Conservation (phyloP, 2,888 invertebrate genomes). For the Isotomurus palustris region DNA sequence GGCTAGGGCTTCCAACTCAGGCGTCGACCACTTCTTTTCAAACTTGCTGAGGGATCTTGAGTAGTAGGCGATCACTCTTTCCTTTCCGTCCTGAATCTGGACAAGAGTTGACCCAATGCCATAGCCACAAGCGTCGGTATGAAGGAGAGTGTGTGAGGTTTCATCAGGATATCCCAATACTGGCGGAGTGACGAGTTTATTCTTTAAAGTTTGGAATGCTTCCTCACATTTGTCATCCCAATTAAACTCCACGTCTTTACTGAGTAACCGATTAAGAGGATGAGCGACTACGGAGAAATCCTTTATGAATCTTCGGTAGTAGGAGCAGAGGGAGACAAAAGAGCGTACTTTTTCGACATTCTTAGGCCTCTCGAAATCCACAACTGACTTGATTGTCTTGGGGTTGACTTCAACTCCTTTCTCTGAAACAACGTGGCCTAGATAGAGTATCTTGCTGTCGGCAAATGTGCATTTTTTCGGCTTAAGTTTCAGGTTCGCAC, state of each 20-base stretch:
- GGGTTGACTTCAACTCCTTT: slow-evolving; percentile 31
- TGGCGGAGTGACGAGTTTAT: slow-evolving; percentile 4
- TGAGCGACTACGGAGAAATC: slow-evolving; percentile 35
- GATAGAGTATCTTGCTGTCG: slow-evolving; percentile 42
- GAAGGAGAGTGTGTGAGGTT: not conserved
- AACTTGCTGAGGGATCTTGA: slow-evolving; percentile 42
- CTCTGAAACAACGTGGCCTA: slow-evolving; percentile 48
- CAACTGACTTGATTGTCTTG: slow-evolving; percentile 25
- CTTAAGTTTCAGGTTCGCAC: slow-evolving; percentile 44
- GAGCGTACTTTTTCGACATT: slow-evolving; percentile 18
- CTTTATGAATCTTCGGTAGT: slow-evolving; percentile 38
- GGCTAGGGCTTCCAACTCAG: slow-evolving; percentile 50
- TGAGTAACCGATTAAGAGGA: slow-evolving; percentile 21
- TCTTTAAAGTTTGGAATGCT: slow-evolving; percentile 24
- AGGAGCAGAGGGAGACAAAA: slow-evolving; percentile 33
- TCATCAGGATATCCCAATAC: slow-evolving; percentile 22
- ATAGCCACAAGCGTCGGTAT: slow-evolving; percentile 17
- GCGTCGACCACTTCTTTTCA: slow-evolving; percentile 48
- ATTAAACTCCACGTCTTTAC: slow-evolving; percentile 7
- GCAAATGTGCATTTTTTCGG: slow-evolving; percentile 46
- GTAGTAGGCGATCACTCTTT: slow-evolving; percentile 16
- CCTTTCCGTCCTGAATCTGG: slow-evolving; percentile 5
- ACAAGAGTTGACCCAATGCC: slow-evolving; percentile 17
- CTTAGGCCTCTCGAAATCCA: slow-evolving; percentile 26
- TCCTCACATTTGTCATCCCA: slow-evolving; percentile 20